phyloP scores from a whole-genome alignment of 2,888 invertebrate genomes.

The Drosophila silvestris region DNA sequence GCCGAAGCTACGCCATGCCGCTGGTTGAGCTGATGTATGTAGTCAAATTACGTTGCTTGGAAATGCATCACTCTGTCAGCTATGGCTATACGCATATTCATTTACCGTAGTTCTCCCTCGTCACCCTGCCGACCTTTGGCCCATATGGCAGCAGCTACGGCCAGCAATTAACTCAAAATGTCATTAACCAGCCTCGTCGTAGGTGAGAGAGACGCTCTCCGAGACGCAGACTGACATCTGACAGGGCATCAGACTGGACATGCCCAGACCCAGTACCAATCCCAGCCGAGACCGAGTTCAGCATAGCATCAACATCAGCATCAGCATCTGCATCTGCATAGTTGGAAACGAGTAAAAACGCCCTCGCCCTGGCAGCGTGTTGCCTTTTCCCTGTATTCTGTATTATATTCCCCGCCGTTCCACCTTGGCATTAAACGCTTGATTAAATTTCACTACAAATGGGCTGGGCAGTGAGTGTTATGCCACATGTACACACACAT shows the following conservation, averaged over 20 bases:
- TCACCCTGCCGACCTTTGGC: conserved; percentile 37
- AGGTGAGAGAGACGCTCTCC: conserved; percentile 66
- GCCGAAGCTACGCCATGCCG: conserved; percentile 31
- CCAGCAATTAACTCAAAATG: conserved; percentile 79
- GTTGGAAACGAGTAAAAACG: conserved; percentile 45
- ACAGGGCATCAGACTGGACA: conserved; percentile 71
- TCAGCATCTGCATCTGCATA: conserved; percentile 32
- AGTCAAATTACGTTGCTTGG: conserved; percentile 80
- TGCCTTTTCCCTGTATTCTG: conserved; percentile 39
- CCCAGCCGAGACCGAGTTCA: conserved; percentile 34
- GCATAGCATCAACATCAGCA: conserved; percentile 50
- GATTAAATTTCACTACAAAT: conserved; percentile 83
- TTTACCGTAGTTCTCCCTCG: conserved; percentile 58
- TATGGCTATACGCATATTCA: conserved; percentile 59
- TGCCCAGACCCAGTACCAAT: conserved; percentile 17
- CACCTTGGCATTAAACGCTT: conserved; percentile 82
- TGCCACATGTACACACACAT: conserved; percentile 35
- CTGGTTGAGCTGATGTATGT: conserved; percentile 52
- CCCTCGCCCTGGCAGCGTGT: conserved; percentile 37
- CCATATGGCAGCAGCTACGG: conserved; percentile 65
- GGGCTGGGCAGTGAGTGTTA: conserved; percentile 59
- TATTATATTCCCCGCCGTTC: conserved; percentile 77
- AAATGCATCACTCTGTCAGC: conserved; percentile 52
- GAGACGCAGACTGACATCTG: conserved; percentile 74
- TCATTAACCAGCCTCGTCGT: conserved; percentile 74